Evolutionary conservation across 1,140 invertebrate species (phyloP), one percentile per base, ranked within the genome.

Genomic region (Pinna nobilis): DNA sequence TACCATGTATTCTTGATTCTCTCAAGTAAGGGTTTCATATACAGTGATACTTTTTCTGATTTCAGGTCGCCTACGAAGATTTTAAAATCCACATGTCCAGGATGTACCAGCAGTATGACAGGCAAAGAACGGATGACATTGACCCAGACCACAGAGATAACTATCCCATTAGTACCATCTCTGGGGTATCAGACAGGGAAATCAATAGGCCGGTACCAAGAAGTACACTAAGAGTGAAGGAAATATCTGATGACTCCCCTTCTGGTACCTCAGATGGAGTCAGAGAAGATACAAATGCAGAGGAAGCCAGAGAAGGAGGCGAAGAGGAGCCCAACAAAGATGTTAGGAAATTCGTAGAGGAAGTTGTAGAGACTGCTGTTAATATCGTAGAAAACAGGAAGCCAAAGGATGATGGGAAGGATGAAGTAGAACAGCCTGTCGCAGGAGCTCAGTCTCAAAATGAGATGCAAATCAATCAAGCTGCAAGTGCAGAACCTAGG

Each of bases 91-190:
- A 88, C 77, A 88, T 89, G 88, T 84, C 86, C 1, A 86, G 81
- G 66, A 97, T 98, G 95, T 98, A 99, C 88, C 96, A 97, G 84
- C 96, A 98, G 84, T 98, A 98, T 88, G 97, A 98, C 83, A 92
- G 96, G 68, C 94, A 97, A 75, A 91, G 96, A 47, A 94, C 95
- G 2, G 96, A 98, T 86, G 96, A 98, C 83, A 96, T 98, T 63
- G 97, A 98, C 90, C 96, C 96, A 0, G 93, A 94, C n/a, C 91
- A 97, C 63, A 90, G 96, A 44, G 95, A 96, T 86, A 95, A 97
- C 82, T 92, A 95, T 49, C 97, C 97, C 32, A 97, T 98, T 61
- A 97, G 96, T 85, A 98, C 97, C 6, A 98, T 98, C 77, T 98
- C 96, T 0, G 97, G 97, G 18, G 72, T 86, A 9, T 83, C 82